Base-by-base conservation (phyloP, 1,140 invertebrate genomes). In the Meloidogyne exigua region DNA sequence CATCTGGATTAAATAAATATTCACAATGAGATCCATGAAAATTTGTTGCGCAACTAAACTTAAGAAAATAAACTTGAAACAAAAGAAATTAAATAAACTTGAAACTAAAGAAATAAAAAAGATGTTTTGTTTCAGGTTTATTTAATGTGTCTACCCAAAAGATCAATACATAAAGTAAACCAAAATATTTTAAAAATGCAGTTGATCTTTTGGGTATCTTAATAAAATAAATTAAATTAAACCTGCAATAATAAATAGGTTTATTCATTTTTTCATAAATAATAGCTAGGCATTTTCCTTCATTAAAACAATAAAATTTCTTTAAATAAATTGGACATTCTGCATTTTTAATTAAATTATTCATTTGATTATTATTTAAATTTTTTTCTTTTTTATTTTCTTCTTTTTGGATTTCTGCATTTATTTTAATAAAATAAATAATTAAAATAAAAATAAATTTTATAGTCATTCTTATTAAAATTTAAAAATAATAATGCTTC, bases 1-100 rank as follows among this genome's bases (percentile, higher is more conserved):
- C 39, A 68, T 68, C 21, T 42, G 28, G 28, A 23, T 42, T 68
- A 42, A 68, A 68, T 42, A 68, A 68, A 42, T 68, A 68, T 68
- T 68, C 2, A 21, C 66, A 68, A 7, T 21, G 66, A 68, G 13
- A 68, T 7, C 66, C 66, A 9, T 68, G 66, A 9, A 68, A 68
- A n/a, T 68, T 68, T 4, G 66, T 18, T n/a, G 66, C n/a, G 10
- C 66, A 68, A 18, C 66, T 68, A 7, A 42, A n/a, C 13, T n/a
- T 57, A n/a, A 57, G 18, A 12, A 15, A 44, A 15, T 12, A 44
- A 44, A 49, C 44, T 49, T 49, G 36, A 39, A 39, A 39, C 36
- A 39, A 39, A 18, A 32, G 28, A 49, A 49, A 49, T 49, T 18
- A 49, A 49, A 18, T 49, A 49, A 18, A 18, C 44, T 49, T 49